Evolutionary conservation across 2,888 invertebrate species (phyloP).

Genomic region (Cremastobaeus sp.): DNA sequence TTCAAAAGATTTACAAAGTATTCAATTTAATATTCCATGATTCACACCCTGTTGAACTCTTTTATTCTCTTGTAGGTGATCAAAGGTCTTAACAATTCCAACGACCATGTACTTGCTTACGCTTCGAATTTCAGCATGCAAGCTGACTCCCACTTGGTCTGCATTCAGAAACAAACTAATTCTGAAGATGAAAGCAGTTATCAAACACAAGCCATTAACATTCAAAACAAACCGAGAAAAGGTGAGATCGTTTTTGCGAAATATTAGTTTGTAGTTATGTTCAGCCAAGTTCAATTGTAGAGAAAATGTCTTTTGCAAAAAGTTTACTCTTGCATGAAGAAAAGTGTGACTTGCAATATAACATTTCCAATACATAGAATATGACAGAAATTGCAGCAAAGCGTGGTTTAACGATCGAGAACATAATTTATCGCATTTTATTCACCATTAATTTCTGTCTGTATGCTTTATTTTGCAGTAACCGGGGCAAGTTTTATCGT

Average conservation of each 20-base stretch:
- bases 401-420: not conserved
- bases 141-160: slow-evolving; percentile 92
- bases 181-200: slow-evolving; percentile 85
- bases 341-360: too few species aligned
- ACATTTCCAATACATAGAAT: too few species aligned
- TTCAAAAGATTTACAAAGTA: not conserved
- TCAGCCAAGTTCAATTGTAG: too few species aligned
- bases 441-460: slow-evolving; percentile 15
- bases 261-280: too few species aligned
- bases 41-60: not conserved
- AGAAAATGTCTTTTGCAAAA: not conserved
- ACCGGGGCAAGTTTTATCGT: slow-evolving; percentile 95
- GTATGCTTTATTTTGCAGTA: slow-evolving; percentile 78
- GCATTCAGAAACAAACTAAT: slow-evolving; percentile 85
- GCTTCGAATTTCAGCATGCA: slow-evolving; percentile 87
- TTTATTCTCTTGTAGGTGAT: slow-evolving; percentile 77
- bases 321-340: too few species aligned
- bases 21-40: too few species aligned
- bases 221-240: slow-evolving; percentile 88
- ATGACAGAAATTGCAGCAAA: too few species aligned
- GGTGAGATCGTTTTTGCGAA: slow-evolving; percentile 79
- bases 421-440: slow-evolving; percentile 11
- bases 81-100: slow-evolving; percentile 88
- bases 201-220: slow-evolving; percentile 92
- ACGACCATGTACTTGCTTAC: slow-evolving; percentile 90